Conservation (phyloP, 2,113 vertebrate species). For the Poeciliopsis turrubarensis region DNA sequence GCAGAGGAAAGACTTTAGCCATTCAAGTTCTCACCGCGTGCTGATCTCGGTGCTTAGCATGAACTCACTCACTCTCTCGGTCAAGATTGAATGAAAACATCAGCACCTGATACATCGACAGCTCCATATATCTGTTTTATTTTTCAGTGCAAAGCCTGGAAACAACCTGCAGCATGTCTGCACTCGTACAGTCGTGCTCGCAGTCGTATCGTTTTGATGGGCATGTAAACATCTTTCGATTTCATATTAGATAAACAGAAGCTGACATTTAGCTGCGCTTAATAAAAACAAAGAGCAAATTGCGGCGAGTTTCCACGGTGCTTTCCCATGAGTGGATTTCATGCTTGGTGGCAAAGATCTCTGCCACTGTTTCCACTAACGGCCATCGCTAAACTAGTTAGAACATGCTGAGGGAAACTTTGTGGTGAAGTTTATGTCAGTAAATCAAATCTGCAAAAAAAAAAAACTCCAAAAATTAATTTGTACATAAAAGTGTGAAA, state of each 20-base stretch:
- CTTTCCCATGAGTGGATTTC: neutral
- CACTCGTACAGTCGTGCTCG: neutral
- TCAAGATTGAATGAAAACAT: conserved; percentile 36
- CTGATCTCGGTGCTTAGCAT: too few species aligned
- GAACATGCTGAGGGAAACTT: neutral
- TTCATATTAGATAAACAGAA: conserved; percentile 18
- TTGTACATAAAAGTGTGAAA: neutral
- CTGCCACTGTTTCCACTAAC: neutral
- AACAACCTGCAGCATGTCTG: neutral
- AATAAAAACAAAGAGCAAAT: neutral
- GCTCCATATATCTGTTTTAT: neutral
- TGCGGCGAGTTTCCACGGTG: neutral
- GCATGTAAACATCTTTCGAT: conserved; percentile 22
- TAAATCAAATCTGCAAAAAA: neutral
- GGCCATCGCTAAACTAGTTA: neutral
- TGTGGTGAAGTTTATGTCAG: neutral
- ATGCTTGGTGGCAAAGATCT: neutral
- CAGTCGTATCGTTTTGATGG: neutral
- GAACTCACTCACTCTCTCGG: conserved; percentile 12
- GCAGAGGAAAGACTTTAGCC: too few species aligned
- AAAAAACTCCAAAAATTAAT: too few species aligned
- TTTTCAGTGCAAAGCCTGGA: neutral
- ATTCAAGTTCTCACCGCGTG: too few species aligned
- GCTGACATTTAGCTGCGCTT: neutral
- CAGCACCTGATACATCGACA: conserved; percentile 30